Evolutionary conservation across 1,140 invertebrate genomes (phyloP), one percentile per base, ranked within the genome.

Genomic region (Hylaeus volcanicus): DNA sequence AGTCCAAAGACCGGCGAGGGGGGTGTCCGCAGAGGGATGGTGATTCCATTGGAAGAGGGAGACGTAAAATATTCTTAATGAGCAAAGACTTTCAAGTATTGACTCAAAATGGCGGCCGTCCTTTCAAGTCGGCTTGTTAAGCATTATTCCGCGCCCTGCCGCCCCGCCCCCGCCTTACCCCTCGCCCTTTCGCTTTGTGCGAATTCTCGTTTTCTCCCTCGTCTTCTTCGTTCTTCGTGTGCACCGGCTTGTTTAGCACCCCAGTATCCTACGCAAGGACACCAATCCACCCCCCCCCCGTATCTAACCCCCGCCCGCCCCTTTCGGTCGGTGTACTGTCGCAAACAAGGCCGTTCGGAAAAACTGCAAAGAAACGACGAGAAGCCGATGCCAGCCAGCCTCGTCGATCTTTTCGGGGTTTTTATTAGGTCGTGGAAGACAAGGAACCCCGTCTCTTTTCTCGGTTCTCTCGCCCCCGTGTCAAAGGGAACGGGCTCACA

Each of bases 11-110:
- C 15, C 55, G 77, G 74, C n/a, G 55, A 51, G 77, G 72, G 26
- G 75, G 77, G 74, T 74, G 83, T 85, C 76, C 86, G 68, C 60
- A 63, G 74, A 45, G 41, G 56, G 65, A 48, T 66, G 69, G 61
- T 78, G 71, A 66, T 73, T 84, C 83, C 77, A 81, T 66, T 85
- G 75, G 66, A 76, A 74, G 76, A 85, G 86, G 66, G 74, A 88
- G 86, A 91, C 87, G 89, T 92, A 91, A 92, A 93, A 93, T 92
- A 93, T 92, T 91, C 91, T 92, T 92, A 92, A 93, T 91, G 92
- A 92, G 92, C 91, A 91, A 93, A 93, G 91, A 92, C 92, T 92
- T 92, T 92, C 91, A 93, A 92, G 91, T 93, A 93, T 93, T 92
- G 92, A 93, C 91, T 92, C 90, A 92, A 93, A 92, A 92, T 91